phyloP scores from a whole-genome alignment of 2,888 invertebrate species.

The Cantharis flavilabris region DNA sequence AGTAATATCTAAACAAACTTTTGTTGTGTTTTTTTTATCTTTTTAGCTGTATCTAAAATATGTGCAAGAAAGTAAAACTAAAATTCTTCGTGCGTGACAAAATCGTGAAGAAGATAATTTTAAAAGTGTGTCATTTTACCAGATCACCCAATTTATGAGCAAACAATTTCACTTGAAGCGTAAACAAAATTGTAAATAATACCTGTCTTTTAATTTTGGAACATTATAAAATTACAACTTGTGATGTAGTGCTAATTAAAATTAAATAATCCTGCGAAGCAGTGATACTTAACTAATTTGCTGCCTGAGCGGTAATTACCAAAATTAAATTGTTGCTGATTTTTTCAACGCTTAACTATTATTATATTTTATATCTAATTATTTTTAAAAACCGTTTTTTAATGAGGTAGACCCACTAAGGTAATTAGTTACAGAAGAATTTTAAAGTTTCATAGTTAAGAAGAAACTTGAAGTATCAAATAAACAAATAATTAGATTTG shows the following conservation, averaged over 20 bases:
- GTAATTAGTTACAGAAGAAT: not conserved
- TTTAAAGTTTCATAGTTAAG: not conserved
- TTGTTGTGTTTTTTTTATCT: not conserved
- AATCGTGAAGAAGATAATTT: not conserved
- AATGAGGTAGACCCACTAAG: not conserved
- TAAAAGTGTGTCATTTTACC: not conserved
- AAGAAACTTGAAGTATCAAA: not conserved
- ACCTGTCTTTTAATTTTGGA: not conserved
- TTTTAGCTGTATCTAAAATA: not conserved
- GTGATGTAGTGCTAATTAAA: not conserved
- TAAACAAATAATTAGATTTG: not conserved
- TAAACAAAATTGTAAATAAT: not conserved
- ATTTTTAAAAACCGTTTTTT: not conserved
- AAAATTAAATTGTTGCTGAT: not conserved
- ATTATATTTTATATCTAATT: not conserved
- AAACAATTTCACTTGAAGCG: slow-evolving; percentile 1
- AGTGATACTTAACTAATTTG: not conserved
- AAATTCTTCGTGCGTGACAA: slow-evolving; percentile 9
- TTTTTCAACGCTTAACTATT: not conserved
- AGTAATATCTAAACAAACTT: not conserved
- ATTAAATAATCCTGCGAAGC: not conserved
- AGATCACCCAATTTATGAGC: not conserved
- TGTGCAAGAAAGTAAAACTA: slow-evolving; percentile 13
- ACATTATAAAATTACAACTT: not conserved
- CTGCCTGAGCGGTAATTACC: not conserved